Evolutionary conservation across 2,888 invertebrate genomes (phyloP), one percentile per base, ranked within the genome.

Genomic region (Zygothrica quintamaculata): DNA sequence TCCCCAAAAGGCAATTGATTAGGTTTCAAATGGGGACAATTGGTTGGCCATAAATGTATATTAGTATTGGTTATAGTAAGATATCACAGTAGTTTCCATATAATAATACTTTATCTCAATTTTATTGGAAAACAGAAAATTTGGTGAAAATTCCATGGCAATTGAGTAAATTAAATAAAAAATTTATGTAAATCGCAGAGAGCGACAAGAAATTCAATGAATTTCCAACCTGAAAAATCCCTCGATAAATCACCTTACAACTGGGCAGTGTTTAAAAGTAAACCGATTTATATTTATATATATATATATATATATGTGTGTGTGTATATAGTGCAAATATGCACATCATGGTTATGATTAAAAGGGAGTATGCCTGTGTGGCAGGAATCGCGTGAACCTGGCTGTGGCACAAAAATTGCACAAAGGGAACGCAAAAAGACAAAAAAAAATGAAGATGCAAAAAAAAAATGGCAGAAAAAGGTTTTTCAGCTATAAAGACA

Each of bases 1-100:
- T 56, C 64, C 68, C 77, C 55, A 58, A 68, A 65, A 65, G 70
- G 71, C 84, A 71, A 76, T 81, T 81, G 80, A 81, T 81, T 84
- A 81, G 78, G 55, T 56, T 37, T 12, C 44, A 65, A 77, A 53
- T 66, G 58, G 51, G 70, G 42, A 73, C 70, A 74, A 66, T 66
- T 50, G 29, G 48, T 57, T 73, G 43, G 47, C 43, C 59, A 42
- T 53, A 72, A 74, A 73, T 72, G 50, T 61, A 56, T 74, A 69
- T 69, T 58, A 74, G 69, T 69, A 42, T 67, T 31, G 31, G 43
- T 5, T 48, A 43, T 34, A 44, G 18, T 3, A 22, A 22, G 18
- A 53, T 46, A 60, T 52, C 55, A 44, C 48, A 8, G 18, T 3
- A 22, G 18, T 22, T 3, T 22, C 18, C 18, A 22, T 22, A 22